Percentiles rank a stretch among this genome's conserved stretches.
Evolutionary conservation across 2,888 invertebrate genomes (phyloP).

Genomic region (Tiliacea aurago): DNA sequence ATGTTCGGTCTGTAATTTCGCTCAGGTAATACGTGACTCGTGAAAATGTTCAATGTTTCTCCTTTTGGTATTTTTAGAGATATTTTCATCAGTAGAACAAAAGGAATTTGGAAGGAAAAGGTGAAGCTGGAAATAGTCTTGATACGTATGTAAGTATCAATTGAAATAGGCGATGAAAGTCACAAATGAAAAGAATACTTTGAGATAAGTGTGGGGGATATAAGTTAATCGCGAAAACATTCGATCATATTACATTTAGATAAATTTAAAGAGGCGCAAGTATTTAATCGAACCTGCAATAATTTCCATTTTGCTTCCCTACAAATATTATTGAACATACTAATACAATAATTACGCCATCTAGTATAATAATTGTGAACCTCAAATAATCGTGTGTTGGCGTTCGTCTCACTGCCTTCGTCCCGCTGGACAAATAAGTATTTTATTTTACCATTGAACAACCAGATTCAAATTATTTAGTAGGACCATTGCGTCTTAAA

Average conservation of each 20-base stretch:
- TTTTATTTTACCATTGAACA: no score
- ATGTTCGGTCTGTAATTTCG: constrained; percentile 39
- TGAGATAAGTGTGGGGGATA: not conserved
- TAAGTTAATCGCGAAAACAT: not conserved
- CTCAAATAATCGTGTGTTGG: no score
- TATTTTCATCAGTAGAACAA: constrained; percentile 5
- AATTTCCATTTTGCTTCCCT: not conserved
- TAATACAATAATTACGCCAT: no score
- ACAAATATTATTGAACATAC: not conserved
- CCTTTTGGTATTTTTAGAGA: constrained; percentile 11
- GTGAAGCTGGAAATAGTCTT: not conserved
- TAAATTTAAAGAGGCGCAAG: not conserved
- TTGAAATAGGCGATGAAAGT: not conserved
- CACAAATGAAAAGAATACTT: not conserved
- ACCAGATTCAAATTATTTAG: no score
- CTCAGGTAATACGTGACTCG: constrained; percentile 45
- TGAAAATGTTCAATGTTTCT: constrained; percentile 22
- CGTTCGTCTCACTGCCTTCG: no score
- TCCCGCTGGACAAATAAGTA: no score
- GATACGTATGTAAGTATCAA: not conserved
- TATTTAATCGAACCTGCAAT: not conserved
- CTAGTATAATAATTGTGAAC: no score
- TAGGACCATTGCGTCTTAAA: no score
- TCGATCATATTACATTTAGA: no score
- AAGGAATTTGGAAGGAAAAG: not conserved